Conservation (phyloP, 64 coral and sea anemone species). For the Anthopleura sola region DNA sequence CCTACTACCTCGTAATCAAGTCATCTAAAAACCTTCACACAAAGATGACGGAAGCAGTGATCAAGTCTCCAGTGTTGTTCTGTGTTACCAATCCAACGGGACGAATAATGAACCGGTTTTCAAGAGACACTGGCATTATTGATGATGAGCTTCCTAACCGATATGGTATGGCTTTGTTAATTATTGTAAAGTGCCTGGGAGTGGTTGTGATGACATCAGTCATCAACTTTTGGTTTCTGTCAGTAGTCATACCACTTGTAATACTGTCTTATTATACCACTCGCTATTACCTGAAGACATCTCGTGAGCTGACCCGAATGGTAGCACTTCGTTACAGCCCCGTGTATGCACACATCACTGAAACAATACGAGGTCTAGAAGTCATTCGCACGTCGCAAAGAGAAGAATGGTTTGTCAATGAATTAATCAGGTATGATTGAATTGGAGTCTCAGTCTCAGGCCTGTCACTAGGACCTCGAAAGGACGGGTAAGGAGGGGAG, state of each 20-base stretch:
- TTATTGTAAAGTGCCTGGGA: not conserved
- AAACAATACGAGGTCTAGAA: slow-evolving; percentile 35
- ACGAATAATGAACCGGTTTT: slow-evolving; percentile 68
- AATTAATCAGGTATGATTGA: slow-evolving; percentile 30
- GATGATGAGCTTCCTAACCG: not conserved
- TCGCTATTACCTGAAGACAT: slow-evolving; percentile 32
- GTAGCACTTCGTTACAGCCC: slow-evolving; percentile 54
- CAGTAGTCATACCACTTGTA: not conserved
- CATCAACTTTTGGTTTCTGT: not conserved
- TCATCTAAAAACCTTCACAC: slow-evolving; percentile 54
- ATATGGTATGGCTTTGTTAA: not conserved
- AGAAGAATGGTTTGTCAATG: slow-evolving; percentile 11
- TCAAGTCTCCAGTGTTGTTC: slow-evolving; percentile 40
- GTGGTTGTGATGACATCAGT: not conserved
- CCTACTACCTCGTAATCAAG: slow-evolving; percentile 15
- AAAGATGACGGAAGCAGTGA: slow-evolving; percentile 41
- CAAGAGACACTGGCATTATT: slow-evolving; percentile 54
- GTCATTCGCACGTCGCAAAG: slow-evolving; percentile 42
- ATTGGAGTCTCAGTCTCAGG: too few relatives aligned
- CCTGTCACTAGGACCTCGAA: too few relatives aligned
- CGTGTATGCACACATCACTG: slow-evolving; percentile 38
- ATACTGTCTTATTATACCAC: slow-evolving; percentile 6
- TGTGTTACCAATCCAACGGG: slow-evolving; percentile 57
- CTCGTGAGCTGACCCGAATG: slow-evolving; percentile 47
- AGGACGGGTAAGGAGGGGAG: too few relatives aligned